Percentiles rank a stretch among this genome's conserved stretches.
phyloP scores from a whole-genome alignment of 2,797 vertebrate genomes.

The Hippocampus kuda region DNA sequence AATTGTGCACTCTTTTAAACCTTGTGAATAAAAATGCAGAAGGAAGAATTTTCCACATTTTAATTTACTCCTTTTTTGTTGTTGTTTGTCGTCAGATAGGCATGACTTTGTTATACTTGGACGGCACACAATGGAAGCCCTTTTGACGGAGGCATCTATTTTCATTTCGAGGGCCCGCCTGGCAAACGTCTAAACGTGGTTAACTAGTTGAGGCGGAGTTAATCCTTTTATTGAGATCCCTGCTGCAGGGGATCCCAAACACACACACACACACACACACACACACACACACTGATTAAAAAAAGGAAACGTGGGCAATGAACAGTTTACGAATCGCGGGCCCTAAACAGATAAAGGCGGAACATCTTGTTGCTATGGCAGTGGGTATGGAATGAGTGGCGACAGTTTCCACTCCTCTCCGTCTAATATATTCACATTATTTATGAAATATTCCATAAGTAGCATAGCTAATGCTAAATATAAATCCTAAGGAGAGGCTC shows the following conservation, averaged over 20 bases:
- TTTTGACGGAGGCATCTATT: conserved; percentile 61
- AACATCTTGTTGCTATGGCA: conserved; percentile 75
- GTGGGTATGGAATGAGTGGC: conserved; percentile 68
- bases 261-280: conserved; percentile 66
- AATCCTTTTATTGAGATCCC: conserved; percentile 78
- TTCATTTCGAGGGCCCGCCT: conserved; percentile 66
- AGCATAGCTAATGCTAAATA: conserved; percentile 75
- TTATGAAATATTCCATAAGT: conserved; percentile 76
- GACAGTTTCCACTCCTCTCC: conserved; percentile 47
- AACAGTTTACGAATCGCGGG: conserved; percentile 71
- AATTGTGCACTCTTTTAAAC: background rate
- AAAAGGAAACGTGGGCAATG: conserved; percentile 70
- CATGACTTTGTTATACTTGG: conserved; percentile 34
- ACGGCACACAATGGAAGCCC: conserved; percentile 51
- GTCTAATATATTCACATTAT: conserved; percentile 73
- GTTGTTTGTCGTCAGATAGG: conserved; percentile 1
- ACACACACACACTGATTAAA: conserved; percentile 63
- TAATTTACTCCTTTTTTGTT: background rate
- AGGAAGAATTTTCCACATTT: background rate
- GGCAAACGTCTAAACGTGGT: conserved; percentile 69
- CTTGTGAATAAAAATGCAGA: background rate
- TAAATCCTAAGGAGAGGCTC: conserved; percentile 68
- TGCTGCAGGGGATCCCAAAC: conserved; percentile 76
- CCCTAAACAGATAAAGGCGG: conserved; percentile 71
- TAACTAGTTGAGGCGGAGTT: conserved; percentile 75